Evolutionary conservation across 2,797 vertebrate genomes (phyloP).

Genomic region (Coracias cyanogaster): DNA sequence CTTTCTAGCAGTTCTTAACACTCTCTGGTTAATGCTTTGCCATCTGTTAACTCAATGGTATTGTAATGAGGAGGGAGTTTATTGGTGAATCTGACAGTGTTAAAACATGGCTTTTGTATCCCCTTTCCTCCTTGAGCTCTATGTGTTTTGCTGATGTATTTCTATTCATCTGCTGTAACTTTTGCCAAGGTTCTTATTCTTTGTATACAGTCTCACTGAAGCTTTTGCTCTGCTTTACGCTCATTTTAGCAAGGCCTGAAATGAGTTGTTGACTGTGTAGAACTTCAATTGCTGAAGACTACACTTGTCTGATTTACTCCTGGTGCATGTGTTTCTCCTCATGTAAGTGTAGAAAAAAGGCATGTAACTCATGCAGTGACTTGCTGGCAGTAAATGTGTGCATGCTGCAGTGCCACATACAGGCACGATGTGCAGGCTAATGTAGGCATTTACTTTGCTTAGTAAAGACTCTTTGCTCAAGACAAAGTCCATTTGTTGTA

Average conservation of each 20-base stretch:
- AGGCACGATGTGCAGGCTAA: neutral
- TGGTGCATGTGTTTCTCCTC: neutral
- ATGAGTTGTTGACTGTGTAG: neutral
- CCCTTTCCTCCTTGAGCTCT: neutral
- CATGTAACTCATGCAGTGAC: neutral
- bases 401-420: rapidly evolving
- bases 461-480: neutral
- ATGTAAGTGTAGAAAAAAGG: neutral
- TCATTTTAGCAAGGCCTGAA: neutral
- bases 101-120: constrained; percentile 8
- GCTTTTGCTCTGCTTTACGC: neutral
- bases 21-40: constrained; percentile 60
- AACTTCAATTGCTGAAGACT: neutral
- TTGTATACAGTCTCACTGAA: neutral
- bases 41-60: constrained; percentile 60
- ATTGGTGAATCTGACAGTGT: neutral
- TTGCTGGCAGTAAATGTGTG: neutral
- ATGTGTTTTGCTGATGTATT: neutral
- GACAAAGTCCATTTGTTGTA: neutral
- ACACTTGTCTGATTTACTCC: neutral
- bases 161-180: neutral
- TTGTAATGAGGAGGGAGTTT: constrained; percentile 14
- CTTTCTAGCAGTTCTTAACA: constrained; percentile 31
- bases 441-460: neutral
- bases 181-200: neutral